These are phyloP conservation scores for Rhinichthys klamathensis DNA, from an alignment of 2,113 vertebrate species.

Conservation along the genomic window DNA sequence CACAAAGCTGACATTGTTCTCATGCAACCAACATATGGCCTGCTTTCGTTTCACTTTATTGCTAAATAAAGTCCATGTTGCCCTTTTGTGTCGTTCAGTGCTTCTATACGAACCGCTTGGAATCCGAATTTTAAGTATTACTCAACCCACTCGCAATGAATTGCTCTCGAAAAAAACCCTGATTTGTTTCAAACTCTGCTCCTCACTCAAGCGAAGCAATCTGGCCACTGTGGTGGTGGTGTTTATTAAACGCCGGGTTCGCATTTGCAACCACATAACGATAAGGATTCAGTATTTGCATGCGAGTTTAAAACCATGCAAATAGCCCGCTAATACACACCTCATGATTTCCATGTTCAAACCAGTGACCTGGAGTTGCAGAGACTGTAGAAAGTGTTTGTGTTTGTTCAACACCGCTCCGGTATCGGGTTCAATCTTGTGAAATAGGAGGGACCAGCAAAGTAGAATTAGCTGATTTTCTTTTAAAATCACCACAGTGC, in stretches of 20 bases:
- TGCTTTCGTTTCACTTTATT: slow-evolving; percentile 14
- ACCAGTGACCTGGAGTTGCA: not conserved
- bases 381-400: not conserved
- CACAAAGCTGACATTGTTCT: slow-evolving; percentile 48
- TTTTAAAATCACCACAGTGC: not conserved
- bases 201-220: slow-evolving; percentile 14
- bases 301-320: slow-evolving; percentile 45
- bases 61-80: not conserved
- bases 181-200: slow-evolving; percentile 7
- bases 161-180: not conserved
- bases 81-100: not conserved
- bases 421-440: not conserved
- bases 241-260: slow-evolving; percentile 8
- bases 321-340: slow-evolving; percentile 47
- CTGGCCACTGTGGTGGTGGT: not conserved
- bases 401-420: not conserved
- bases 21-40: slow-evolving; percentile 17
- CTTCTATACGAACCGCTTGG: not conserved
- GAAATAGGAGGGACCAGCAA: not conserved
- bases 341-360: slow-evolving; percentile 48
- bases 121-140: not conserved
- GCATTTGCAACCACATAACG: slow-evolving; percentile 36
- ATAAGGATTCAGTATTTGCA: slow-evolving; percentile 47
- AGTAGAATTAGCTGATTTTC: not conserved
- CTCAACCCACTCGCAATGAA: not conserved